Base-by-base conservation (phyloP, 2,888 invertebrate species). In the Orchesellides sinensis region DNA sequence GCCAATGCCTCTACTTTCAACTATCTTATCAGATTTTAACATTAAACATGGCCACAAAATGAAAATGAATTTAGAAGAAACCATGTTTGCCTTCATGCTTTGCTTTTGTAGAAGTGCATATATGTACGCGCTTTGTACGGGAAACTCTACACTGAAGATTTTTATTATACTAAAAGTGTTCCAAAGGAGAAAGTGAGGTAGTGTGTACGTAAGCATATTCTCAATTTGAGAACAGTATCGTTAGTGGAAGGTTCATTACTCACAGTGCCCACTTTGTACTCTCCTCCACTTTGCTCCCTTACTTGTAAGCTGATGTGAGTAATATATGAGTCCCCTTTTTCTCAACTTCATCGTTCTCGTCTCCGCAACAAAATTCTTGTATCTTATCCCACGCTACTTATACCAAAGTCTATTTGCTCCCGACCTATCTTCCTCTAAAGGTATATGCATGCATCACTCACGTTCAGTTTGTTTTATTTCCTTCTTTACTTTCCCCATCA, bases 171-270 rank as follows among this genome's bases (percentile, higher is more conserved):
- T n/a, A n/a, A n/a, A n/a, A n/a, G n/a, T n/a, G n/a, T n/a, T n/a
- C n/a, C n/a, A n/a, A n/a, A n/a, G n/a, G n/a, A 35, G 35, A 35
- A 35, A 35, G 35, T 35, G 12, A 35, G 5, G 12, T 35, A 35
- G 35, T 8, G 47, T 4, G 47, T 47, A 4, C 21, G 23, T 59
- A 40, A n/a, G 40, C 10, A 40, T 40, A 40, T 40, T n/a, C n/a
- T n/a, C n/a, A n/a, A n/a, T n/a, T n/a, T n/a, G n/a, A n/a, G n/a
- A n/a, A n/a, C 40, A 59, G 32, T 63, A 69, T 78, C 69, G 69
- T 78, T 69, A 69, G 63, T 74, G n/a, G 35, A 81, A 61, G 81
- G 69, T 81, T 81, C 81, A 81, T 81, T 81, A 80, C 74, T 81
- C 73, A 81, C 68, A 69, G 81, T 74, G 45, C 68, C 68, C 81